Base-by-base conservation (phyloP, 2,888 invertebrate species). In the Neria commutata region DNA sequence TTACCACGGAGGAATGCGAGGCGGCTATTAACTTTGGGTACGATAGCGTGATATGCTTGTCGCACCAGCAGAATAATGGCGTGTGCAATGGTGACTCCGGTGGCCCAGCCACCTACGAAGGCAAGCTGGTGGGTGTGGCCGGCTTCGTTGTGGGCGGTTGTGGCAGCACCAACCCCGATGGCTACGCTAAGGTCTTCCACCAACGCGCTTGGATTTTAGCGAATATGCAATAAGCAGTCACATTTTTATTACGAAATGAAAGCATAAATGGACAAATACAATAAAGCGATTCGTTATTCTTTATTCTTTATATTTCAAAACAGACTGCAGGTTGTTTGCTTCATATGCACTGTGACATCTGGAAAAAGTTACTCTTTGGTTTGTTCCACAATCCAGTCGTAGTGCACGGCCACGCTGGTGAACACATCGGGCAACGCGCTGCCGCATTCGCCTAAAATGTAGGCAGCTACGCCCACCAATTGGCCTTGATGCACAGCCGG, bases 31-130 rank as follows among this genome's bases (percentile, higher is more conserved):
- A 61, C 24, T 8, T 73, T 21, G 61, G 63, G 8, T 19, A 66
- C 11, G 67, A 67, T 2, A 70, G 73, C 3, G 49, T 81, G 19
- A 56, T 81, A n/a, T 81, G 80, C 46, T 64, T 80, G 54, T 68
- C 59, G 3, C 75, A 77, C 48, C 34, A 48, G 3, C 5, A 37
- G 0, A 60, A 61, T 2, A 64, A 67, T 21, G 80, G 81, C 3
- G 70, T 74, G 2, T 81, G 81, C 55, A 62, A 66, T 17, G 79
- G 79, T 3, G 80, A 81, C 54, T 78, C 75, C 2, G 81, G 80
- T 10, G 78, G 79, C 34, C 80, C 80, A 51, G 78, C 79, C 8
- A 64, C 73, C 2, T 76, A 74, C 50, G 57, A 74, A 0, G 64
- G 71, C 1, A 64, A 75, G 55, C 58, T 81, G 17, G 79, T 80